A percentile compares a stretch with the other conserved stretches of the same genome.
Evolutionary conservation across 2,113 vertebrate species (phyloP).

Genomic region (Urocitellus parryii): DNA sequence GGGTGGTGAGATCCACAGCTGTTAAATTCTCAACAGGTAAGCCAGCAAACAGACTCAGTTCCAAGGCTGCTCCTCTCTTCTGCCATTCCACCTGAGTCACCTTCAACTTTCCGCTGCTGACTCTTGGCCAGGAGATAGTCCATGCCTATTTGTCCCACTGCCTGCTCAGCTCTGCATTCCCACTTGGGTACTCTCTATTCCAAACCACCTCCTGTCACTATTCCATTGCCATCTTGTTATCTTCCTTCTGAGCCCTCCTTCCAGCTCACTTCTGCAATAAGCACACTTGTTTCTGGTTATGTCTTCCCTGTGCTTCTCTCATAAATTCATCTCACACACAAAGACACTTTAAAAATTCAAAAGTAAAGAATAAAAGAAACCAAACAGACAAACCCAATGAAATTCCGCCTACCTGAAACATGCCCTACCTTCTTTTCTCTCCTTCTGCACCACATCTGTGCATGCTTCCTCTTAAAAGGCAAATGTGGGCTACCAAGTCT

Average conservation of each 20-base stretch:
- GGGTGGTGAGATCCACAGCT: slow-evolving; percentile 8
- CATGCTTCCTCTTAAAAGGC: not conserved
- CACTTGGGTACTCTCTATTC: not conserved
- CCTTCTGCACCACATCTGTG: fast-evolving
- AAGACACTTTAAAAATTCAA: not conserved
- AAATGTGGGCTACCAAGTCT: fast-evolving
- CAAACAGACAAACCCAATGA: fast-evolving
- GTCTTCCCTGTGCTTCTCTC: not conserved
- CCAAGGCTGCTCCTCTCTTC: not conserved
- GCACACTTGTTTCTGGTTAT: not conserved
- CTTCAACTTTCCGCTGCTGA: not conserved
- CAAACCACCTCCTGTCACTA: fast-evolving
- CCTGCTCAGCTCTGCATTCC: not conserved
- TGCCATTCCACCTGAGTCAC: not conserved
- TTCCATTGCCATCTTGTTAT: too few species aligned
- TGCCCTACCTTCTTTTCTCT: not conserved
- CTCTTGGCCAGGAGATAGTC: not conserved
- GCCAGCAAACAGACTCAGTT: not conserved
- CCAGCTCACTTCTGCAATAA: not conserved
- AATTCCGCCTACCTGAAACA: not conserved
- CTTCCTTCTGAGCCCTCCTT: not conserved
- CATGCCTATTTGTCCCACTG: not conserved
- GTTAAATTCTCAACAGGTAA: not conserved
- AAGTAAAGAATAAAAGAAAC: not conserved
- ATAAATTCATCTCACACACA: not conserved